phyloP scores from a whole-genome alignment of 2,888 invertebrate genomes.

The Cryptocephalus primarius region DNA sequence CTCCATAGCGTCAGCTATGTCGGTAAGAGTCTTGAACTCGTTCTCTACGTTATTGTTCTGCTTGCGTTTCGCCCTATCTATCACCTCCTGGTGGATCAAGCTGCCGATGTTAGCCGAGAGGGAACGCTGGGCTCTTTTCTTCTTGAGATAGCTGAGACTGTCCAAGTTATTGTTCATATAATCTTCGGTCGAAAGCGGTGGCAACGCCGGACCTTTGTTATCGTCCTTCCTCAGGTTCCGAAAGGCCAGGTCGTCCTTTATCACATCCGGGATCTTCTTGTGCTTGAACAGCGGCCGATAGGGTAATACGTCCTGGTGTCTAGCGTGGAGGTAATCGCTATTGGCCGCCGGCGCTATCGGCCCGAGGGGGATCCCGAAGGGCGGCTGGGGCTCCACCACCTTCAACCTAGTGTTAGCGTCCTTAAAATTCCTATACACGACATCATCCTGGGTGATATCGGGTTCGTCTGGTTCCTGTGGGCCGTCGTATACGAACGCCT shows the following conservation, averaged over 20 bases:
- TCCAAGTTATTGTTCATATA: slow-evolving; percentile 38
- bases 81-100: slow-evolving; percentile 54
- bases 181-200: slow-evolving; percentile 40
- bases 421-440: slow-evolving; percentile 69
- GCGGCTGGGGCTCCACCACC: slow-evolving; percentile 72
- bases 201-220: slow-evolving; percentile 40
- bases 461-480: slow-evolving; percentile 46
- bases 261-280: slow-evolving; percentile 65
- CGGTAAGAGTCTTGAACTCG: slow-evolving; percentile 28
- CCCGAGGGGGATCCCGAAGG: slow-evolving; percentile 82
- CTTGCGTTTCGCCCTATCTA: slow-evolving; percentile 21
- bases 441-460: slow-evolving; percentile 73
- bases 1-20: slow-evolving; percentile 38
- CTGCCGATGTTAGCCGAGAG: slow-evolving; percentile 76
- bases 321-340: slow-evolving; percentile 75
- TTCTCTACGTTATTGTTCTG: slow-evolving; percentile 16
- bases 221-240: slow-evolving; percentile 74
- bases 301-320: slow-evolving; percentile 39
- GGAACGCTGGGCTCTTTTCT: slow-evolving; percentile 71
- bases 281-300: slow-evolving; percentile 50
- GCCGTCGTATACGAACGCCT: slow-evolving; percentile 42
- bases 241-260: slow-evolving; percentile 81
- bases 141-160: slow-evolving; percentile 45
- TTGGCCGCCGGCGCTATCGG: slow-evolving; percentile 70
- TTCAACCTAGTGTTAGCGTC: slow-evolving; percentile 63